These are phyloP conservation scores for Coracias cyanogaster DNA, from an alignment of 2,797 vertebrate species.

Conservation along the genomic window DNA sequence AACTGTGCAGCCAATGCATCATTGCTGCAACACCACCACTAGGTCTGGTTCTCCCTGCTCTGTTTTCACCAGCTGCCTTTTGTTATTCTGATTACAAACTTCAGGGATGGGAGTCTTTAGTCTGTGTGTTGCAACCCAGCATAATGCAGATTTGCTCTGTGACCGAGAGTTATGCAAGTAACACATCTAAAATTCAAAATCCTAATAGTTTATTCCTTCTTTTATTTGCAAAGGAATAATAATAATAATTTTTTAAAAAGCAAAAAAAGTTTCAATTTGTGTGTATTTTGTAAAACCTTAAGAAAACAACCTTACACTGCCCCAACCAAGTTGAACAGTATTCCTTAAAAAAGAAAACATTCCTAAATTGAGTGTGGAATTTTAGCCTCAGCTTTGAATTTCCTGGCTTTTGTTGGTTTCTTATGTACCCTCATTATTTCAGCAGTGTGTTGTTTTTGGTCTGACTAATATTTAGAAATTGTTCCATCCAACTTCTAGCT, in stretches of 20 bases:
- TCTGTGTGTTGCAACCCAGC: background rate
- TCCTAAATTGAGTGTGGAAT: slow-evolving; percentile 50
- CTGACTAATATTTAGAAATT: slow-evolving; percentile 52
- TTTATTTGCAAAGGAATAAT: background rate
- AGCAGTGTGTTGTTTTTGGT: slow-evolving; percentile 60
- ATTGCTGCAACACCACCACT: fast-evolving
- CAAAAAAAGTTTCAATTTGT: background rate
- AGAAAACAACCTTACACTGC: background rate
- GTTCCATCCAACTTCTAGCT: slow-evolving; percentile 46
- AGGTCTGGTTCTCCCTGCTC: background rate
- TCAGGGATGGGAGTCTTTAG: background rate
- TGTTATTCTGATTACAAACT: background rate
- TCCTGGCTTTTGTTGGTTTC: slow-evolving; percentile 59
- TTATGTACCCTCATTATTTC: slow-evolving; percentile 49
- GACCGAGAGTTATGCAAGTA: background rate
- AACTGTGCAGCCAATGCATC: background rate
- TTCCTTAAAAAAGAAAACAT: slow-evolving; percentile 53
- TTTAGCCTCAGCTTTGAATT: slow-evolving; percentile 51
- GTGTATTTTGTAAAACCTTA: slow-evolving; percentile 2
- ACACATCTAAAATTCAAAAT: background rate
- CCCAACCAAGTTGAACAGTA: background rate
- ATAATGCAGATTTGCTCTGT: background rate
- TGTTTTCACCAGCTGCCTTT: background rate
- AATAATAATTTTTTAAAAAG: background rate
- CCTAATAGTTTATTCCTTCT: background rate